Evolutionary conservation across 2,888 invertebrate species (phyloP).

Genomic region (Dicyrtoma fusca): DNA sequence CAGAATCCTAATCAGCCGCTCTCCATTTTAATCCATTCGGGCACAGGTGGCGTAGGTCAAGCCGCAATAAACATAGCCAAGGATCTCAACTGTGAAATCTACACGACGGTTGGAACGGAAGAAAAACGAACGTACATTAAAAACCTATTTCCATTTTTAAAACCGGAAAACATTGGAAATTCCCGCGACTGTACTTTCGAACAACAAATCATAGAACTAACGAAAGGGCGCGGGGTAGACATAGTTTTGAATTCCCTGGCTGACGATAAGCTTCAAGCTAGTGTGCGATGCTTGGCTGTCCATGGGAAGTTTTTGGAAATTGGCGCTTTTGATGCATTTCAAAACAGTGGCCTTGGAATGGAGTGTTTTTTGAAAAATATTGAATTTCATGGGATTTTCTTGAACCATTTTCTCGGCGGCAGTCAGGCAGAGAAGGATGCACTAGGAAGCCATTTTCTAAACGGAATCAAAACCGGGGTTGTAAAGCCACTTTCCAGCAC

Average conservation of each 20-base stretch:
- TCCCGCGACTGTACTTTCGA: conserved; percentile 28
- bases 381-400: conserved; percentile 94
- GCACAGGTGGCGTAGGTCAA: conserved; percentile 74
- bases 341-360: conserved; percentile 72
- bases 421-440: conserved; percentile 68
- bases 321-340: conserved; percentile 13
- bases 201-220: conserved; percentile 70
- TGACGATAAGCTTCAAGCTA: conserved; percentile 66
- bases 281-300: conserved; percentile 66
- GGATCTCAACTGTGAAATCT: conserved; percentile 68
- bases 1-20: conserved; percentile 62
- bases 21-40: conserved; percentile 65
- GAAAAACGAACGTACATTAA: conserved; percentile 87
- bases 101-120: conserved; percentile 73
- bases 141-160: conserved; percentile 74
- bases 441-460: conserved; percentile 64
- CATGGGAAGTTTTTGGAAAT: no score
- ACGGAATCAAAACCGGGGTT: conserved; percentile 69
- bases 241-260: conserved; percentile 80
- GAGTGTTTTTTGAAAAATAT: conserved; percentile 91
- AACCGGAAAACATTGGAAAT: conserved; percentile 71
- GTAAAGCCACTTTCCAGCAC: conserved; percentile 71
- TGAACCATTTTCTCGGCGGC: conserved; percentile 86
- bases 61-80: conserved; percentile 76
- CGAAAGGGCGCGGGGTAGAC: conserved; percentile 86